A percentile compares a stretch with the other conserved stretches of the same genome.
phyloP scores from a whole-genome alignment of 1,140 invertebrate genomes.

The Brachionus sp. region DNA sequence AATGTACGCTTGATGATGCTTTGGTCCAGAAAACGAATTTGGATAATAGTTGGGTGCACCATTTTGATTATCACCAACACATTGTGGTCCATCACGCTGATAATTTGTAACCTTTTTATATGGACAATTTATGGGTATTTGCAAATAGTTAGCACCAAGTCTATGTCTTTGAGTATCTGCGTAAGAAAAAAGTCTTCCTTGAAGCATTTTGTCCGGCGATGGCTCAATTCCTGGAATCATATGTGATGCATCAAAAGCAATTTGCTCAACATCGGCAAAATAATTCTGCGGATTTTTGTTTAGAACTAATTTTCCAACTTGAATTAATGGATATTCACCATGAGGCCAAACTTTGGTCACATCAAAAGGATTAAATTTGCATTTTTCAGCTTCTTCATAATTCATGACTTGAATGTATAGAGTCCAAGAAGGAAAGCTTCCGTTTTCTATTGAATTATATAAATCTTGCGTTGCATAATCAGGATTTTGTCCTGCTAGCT shows the following conservation, averaged over 20 bases:
- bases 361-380: conserved; percentile 59
- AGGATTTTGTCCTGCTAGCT: conserved; percentile 73
- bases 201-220: conserved; percentile 85
- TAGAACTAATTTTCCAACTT: conserved; percentile 82
- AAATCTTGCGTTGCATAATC: conserved; percentile 83
- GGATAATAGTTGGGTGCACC: conserved; percentile 90
- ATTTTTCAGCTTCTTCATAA: conserved; percentile 62
- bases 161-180: conserved; percentile 88
- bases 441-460: conserved; percentile 79
- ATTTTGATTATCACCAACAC: conserved; percentile 58
- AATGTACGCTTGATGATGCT: conserved; percentile 48
- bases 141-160: conserved; percentile 83
- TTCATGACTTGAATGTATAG: conserved; percentile 64
- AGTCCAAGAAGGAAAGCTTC: conserved; percentile 75
- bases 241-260: conserved; percentile 85
- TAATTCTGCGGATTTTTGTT: conserved; percentile 72
- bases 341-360: conserved; percentile 74
- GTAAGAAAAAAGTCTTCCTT: conserved; percentile 86
- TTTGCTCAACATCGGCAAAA: conserved; percentile 87
- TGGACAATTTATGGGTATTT: conserved; percentile 92
- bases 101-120: conserved; percentile 69
- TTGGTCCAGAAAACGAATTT: conserved; percentile 83
- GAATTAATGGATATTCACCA: conserved; percentile 81
- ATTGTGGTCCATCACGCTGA: conserved; percentile 76
- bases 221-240: conserved; percentile 77